Evolutionary conservation across 2,888 invertebrate genomes (phyloP), one percentile per base, ranked within the genome.

Genomic region (Arenicola marina): DNA sequence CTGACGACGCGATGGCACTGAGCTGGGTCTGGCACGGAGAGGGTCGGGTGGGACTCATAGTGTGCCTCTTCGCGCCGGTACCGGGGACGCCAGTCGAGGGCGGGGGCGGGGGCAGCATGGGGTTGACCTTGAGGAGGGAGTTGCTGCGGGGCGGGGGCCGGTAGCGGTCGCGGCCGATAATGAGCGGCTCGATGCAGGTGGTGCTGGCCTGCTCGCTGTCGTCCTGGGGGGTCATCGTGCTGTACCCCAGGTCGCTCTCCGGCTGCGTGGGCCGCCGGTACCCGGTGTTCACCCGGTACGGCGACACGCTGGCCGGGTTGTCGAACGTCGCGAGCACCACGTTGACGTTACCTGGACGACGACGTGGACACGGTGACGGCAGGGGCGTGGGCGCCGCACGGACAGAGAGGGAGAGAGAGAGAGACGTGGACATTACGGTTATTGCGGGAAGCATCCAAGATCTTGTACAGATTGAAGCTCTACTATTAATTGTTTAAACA

Each of bases 161-260:
- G 65, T 78, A 80, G 45, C 80, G 68, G 69, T 82, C 81, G 60
- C 80, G 77, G 43, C 78, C 76, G 34, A 78, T 77, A 34, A 78
- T 72, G 26, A 79, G 68, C 11, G 80, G 80, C 72, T 81, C 81
- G n/a, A 79, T 67, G 63, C 80, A 80, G 11, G 81, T 77, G 51
- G 79, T 74, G 71, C 80, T 80, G 57, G 81, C 81, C 67, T 80
- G 80, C 70, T 81, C 81, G 58, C 79, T 79, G 72, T 81, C 81
- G 60, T 80, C 81, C 38, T 79, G 68, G 2, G 70, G 68, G 2
- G 69, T 69, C 68, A 70, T 70, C 4, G 70, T 67, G 62, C 70
- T 70, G 83, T 95, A 95, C 1, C 95, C 95, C 78, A 95, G 93
- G 85, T 95, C 95, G 73, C 90, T 90, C 51, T 89, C 90, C 0